A percentile compares a stretch with the other conserved stretches of the same genome.
Conservation (phyloP, 1,140 invertebrate genomes). For the Drosophila pseudoananassae region DNA sequence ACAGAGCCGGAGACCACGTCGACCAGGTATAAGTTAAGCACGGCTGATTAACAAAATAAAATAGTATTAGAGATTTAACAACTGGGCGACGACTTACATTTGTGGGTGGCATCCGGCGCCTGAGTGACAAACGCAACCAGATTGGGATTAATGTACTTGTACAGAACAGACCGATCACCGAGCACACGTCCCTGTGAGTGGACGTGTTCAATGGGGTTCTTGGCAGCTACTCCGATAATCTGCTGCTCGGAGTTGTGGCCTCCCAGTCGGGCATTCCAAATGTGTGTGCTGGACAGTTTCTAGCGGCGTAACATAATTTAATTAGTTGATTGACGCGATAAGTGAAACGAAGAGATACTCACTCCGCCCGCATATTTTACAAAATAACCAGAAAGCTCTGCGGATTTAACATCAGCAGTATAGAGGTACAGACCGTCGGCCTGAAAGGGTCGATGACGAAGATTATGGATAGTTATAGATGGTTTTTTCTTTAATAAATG, state of each 20-base stretch:
- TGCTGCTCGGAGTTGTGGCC: conserved; percentile 86
- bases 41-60: conserved; percentile 36
- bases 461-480: too few species aligned
- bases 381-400: conserved; percentile 89
- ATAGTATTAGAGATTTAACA: neutral
- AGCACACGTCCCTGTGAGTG: conserved; percentile 98
- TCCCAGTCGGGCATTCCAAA: conserved; percentile 90
- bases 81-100: conserved; percentile 85
- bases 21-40: conserved; percentile 92
- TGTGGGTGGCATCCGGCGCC: conserved; percentile 90
- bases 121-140: conserved; percentile 94
- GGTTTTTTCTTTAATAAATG: neutral
- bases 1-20: conserved; percentile 95
- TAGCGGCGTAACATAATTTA: conserved; percentile 39
- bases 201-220: conserved; percentile 92
- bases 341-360: conserved; percentile 26
- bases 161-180: conserved; percentile 97
- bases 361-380: conserved; percentile 85
- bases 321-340: neutral
- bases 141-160: conserved; percentile 99
- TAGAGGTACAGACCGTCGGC: conserved; percentile 89
- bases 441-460: conserved; percentile 44
- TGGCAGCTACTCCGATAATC: conserved; percentile 89
- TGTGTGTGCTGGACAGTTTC: conserved; percentile 84
- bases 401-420: conserved; percentile 88